Conservation (phyloP, 2,888 invertebrate species). For the Zaprionus lineosus region DNA sequence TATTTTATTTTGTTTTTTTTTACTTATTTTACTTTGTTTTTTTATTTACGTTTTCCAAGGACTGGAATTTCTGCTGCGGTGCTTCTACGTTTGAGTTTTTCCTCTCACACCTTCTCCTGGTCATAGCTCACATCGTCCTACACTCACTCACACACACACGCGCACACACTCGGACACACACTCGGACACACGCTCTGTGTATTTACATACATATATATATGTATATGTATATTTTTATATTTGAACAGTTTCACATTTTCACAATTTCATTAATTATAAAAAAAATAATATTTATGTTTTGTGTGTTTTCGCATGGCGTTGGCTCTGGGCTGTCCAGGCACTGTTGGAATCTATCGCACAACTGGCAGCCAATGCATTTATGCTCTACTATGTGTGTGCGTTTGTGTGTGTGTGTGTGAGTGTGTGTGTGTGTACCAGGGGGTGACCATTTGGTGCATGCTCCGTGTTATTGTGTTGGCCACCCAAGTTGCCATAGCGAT, state of each 20-base stretch:
- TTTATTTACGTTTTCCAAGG: too few relatives aligned
- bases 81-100: constrained; percentile 25
- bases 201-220: too few relatives aligned
- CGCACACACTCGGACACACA: too few relatives aligned
- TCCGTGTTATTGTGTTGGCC: constrained; percentile 76
- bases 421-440: constrained; percentile 9
- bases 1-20: too few relatives aligned
- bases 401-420: constrained; percentile 9
- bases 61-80: constrained; percentile 29
- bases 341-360: constrained; percentile 65
- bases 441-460: constrained; percentile 67
- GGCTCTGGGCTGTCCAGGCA: constrained; percentile 34
- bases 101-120: too few relatives aligned
- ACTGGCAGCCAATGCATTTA: constrained; percentile 52
- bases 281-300: constrained; percentile 15
- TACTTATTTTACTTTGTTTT: too few relatives aligned
- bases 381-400: constrained; percentile 2
- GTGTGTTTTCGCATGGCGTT: constrained; percentile 11
- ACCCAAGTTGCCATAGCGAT: constrained; percentile 63
- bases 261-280: constrained; percentile 22
- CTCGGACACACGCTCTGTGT: too few relatives aligned
- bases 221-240: constrained; percentile 14
- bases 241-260: constrained; percentile 31
- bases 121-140: too few relatives aligned
- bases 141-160: too few relatives aligned